phyloP scores from a whole-genome alignment of 1,140 invertebrate genomes.

The Drepana arcuata region DNA sequence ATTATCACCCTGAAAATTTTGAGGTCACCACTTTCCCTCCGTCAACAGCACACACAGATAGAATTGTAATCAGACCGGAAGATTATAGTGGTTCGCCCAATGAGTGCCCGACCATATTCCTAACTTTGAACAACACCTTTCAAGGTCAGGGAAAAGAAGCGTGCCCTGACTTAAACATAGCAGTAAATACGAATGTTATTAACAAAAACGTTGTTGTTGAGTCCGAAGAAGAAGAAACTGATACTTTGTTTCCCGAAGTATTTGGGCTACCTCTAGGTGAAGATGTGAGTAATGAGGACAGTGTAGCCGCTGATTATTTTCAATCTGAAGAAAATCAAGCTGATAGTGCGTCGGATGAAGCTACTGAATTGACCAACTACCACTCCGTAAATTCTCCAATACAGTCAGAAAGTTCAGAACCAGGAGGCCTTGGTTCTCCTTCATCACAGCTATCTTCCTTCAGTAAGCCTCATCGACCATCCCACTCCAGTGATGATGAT shows the following conservation, averaged over 20 bases:
- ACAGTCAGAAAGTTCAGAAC: constrained; percentile 28
- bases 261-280: constrained; percentile 40
- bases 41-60: constrained; percentile 44
- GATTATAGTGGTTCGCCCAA: constrained; percentile 49
- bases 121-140: constrained; percentile 62
- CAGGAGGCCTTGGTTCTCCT: constrained; percentile 21
- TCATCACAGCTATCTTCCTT: constrained; percentile 29
- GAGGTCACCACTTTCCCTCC: constrained; percentile 55
- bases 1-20: constrained; percentile 28
- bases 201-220: constrained; percentile 60
- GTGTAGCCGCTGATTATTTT: constrained; percentile 26
- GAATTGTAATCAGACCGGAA: constrained; percentile 58
- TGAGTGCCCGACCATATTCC: constrained; percentile 57
- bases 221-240: constrained; percentile 47
- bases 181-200: constrained; percentile 60
- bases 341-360: constrained; percentile 45
- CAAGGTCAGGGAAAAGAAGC: constrained; percentile 62
- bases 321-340: constrained; percentile 43
- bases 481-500: constrained; percentile 37
- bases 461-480: constrained; percentile 26
- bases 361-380: constrained; percentile 39
- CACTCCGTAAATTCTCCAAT: constrained; percentile 33
- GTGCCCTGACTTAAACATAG: constrained; percentile 64
- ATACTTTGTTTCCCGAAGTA: constrained; percentile 37
- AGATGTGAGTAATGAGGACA: constrained; percentile 23